phyloP scores from a whole-genome alignment of 2,797 vertebrate genomes.

The Oryzias sinensis region DNA sequence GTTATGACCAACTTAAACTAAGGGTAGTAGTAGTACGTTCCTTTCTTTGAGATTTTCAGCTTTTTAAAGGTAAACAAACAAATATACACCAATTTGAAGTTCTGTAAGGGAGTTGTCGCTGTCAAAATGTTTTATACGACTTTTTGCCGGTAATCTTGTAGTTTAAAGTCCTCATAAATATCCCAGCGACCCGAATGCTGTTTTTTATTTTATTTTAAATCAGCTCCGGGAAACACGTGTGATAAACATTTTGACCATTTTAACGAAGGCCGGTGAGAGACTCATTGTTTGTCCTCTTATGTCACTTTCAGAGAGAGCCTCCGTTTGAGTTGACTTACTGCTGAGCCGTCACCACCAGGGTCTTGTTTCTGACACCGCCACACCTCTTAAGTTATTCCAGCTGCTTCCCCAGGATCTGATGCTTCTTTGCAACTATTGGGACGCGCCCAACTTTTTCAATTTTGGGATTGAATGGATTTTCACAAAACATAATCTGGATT shows the following conservation, averaged over 20 bases:
- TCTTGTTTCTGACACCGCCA: conserved; percentile 58
- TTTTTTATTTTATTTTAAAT: no score
- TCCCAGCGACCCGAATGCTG: conserved; percentile 6
- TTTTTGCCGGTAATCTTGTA: conserved; percentile 1
- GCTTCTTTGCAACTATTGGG: conserved; percentile 23
- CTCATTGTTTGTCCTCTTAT: conserved; percentile 17
- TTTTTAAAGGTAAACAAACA: neutral
- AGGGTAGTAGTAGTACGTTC: conserved; percentile 45
- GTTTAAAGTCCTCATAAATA: neutral
- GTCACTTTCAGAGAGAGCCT: conserved; percentile 40
- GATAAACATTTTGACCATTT: conserved; percentile 27
- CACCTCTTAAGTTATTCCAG: conserved; percentile 50
- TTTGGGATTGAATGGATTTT: conserved; percentile 66
- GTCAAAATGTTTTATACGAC: conserved; percentile 38
- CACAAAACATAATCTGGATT: conserved; percentile 58
- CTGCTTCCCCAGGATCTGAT: conserved; percentile 32
- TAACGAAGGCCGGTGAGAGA: neutral
- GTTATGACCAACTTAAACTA: conserved; percentile 24
- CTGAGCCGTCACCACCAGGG: conserved; percentile 38
- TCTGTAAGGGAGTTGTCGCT: neutral
- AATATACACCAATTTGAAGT: neutral
- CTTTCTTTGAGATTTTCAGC: conserved; percentile 8
- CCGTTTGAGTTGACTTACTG: conserved; percentile 17
- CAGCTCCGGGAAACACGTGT: conserved; percentile 43
- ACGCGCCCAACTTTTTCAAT: conserved; percentile 20